Percentiles rank a stretch among this genome's conserved stretches.
phyloP scores from a whole-genome alignment of 2,888 invertebrate species.

The Exephanes ischioxanthus region DNA sequence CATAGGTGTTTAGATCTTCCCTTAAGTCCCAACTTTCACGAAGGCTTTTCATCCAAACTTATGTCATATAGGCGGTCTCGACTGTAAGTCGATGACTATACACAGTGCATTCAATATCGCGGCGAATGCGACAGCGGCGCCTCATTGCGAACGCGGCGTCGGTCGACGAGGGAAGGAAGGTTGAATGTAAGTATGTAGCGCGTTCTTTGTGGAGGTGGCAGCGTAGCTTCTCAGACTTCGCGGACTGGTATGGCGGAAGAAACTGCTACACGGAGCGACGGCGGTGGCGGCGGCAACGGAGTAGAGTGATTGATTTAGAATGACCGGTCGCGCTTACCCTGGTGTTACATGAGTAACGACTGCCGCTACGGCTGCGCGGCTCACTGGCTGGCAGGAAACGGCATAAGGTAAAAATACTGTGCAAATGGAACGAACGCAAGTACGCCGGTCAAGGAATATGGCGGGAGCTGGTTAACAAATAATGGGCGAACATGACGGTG shows the following conservation, averaged over 20 bases:
- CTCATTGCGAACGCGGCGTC: not conserved
- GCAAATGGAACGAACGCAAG: slow-evolving; percentile 9
- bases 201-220: not conserved
- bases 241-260: slow-evolving; percentile 26
- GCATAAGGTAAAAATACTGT: slow-evolving; percentile 6
- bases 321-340: slow-evolving; percentile 65
- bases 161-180: not conserved
- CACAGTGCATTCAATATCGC: not conserved
- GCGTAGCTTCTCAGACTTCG: slow-evolving; percentile 26
- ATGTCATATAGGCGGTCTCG: not conserved
- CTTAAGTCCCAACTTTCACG: too few relatives aligned
- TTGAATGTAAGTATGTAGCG: not conserved
- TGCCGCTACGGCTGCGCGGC: slow-evolving; percentile 17
- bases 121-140: slow-evolving; percentile 1
- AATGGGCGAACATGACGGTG: not conserved
- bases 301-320: slow-evolving; percentile 73
- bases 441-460: slow-evolving; percentile 10
- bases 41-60: not conserved
- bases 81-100: not conserved
- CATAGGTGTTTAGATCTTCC: too few relatives aligned
- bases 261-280: slow-evolving; percentile 3
- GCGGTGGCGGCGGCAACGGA: slow-evolving; percentile 13
- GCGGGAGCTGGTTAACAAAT: not conserved
- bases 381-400: slow-evolving; percentile 31
- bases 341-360: slow-evolving; percentile 63